A percentile compares a stretch with the other conserved stretches of the same genome.
Evolutionary conservation across 1,140 invertebrate genomes (phyloP).

Genomic region (Cyrtorhinus lividipennis): DNA sequence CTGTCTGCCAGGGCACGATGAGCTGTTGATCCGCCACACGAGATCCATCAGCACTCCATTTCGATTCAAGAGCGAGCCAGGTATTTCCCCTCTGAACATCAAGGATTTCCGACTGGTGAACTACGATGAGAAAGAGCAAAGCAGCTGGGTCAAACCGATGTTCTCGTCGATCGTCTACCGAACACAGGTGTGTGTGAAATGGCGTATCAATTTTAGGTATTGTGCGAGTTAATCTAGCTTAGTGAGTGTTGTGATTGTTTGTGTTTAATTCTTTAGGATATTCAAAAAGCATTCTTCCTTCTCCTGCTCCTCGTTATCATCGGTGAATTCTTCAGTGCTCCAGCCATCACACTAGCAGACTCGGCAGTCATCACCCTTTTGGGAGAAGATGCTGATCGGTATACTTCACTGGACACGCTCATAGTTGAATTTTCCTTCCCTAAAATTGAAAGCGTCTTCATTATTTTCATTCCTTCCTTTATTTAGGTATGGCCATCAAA

Average conservation of each 20-base stretch:
- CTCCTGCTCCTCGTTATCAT: slow-evolving; percentile 81
- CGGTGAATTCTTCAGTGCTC: slow-evolving; percentile 94
- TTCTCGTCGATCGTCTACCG: slow-evolving; percentile 88
- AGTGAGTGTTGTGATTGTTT: too few species aligned
- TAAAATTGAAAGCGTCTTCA: too few species aligned
- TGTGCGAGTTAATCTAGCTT: neutral
- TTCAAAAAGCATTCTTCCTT: slow-evolving; percentile 92
- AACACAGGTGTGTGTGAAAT: slow-evolving; percentile 33
- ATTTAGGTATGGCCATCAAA: slow-evolving; percentile 80
- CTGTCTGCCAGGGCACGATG: neutral
- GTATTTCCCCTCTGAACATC: slow-evolving; percentile 60
- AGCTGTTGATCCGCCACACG: neutral
- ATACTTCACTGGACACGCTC: too few species aligned
- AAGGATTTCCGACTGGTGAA: slow-evolving; percentile 52
- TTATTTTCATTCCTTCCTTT: too few species aligned
- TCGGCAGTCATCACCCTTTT: slow-evolving; percentile 82
- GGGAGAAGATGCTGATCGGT: slow-evolving; percentile 81
- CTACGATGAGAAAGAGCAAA: slow-evolving; percentile 58
- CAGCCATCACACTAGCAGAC: slow-evolving; percentile 92
- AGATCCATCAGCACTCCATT: slow-evolving; percentile 12
- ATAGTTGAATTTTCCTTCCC: too few species aligned
- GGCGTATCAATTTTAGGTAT: too few species aligned
- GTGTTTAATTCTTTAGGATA: slow-evolving; percentile 53
- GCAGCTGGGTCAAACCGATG: slow-evolving; percentile 72
- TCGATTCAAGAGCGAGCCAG: slow-evolving; percentile 28